A percentile compares a stretch with the other conserved stretches of the same genome.
Conservation (phyloP, 2,113 vertebrate species). For the Zosterops japonicus region DNA sequence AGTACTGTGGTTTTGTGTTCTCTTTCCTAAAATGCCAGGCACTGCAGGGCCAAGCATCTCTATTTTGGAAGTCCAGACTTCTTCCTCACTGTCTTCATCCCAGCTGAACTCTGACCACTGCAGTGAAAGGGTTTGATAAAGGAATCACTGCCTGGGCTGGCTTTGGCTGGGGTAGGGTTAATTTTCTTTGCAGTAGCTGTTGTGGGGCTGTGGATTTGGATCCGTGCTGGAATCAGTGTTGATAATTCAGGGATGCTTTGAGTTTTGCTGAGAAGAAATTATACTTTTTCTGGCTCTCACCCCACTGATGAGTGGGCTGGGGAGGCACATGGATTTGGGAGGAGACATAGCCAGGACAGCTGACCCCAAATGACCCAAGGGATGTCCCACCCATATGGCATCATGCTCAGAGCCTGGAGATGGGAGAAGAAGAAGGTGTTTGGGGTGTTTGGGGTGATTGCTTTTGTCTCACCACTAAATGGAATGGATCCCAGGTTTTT, state of each 20-base stretch:
- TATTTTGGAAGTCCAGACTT: not conserved
- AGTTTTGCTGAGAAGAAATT: not conserved
- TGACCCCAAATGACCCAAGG: not conserved
- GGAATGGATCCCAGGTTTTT: fast-evolving
- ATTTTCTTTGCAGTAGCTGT: not conserved
- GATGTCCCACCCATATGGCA: not conserved
- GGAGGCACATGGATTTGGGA: not conserved
- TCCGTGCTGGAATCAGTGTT: not conserved
- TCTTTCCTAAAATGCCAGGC: not conserved
- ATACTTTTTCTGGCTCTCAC: not conserved
- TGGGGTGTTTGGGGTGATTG: not conserved
- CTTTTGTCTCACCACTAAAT: fast-evolving
- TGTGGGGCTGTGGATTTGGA: not conserved
- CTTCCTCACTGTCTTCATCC: not conserved
- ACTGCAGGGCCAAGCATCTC: not conserved
- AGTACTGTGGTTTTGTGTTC: not conserved
- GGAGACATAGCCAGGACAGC: not conserved
- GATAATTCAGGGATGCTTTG: not conserved
- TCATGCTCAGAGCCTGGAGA: not conserved
- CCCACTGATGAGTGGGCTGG: not conserved
- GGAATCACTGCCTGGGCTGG: not conserved
- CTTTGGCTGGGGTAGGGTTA: not conserved
- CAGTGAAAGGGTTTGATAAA: not conserved
- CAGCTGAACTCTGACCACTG: not conserved
- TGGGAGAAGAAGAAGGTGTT: not conserved